Conservation (phyloP, 2,113 vertebrate species). For the Leuciscus idus region DNA sequence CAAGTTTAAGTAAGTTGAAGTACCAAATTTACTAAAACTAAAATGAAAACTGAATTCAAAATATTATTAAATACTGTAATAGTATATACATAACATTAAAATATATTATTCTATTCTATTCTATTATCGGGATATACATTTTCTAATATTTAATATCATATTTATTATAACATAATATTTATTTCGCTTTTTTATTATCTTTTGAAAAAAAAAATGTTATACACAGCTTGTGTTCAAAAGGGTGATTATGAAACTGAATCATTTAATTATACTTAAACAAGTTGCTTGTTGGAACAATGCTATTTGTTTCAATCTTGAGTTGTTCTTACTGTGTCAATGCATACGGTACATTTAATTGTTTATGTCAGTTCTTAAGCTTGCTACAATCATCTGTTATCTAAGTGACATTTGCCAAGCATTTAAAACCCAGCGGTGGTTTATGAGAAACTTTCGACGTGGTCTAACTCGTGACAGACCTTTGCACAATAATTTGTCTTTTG, state of each 20-base stretch:
- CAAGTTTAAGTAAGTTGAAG: no score
- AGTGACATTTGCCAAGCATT: neutral
- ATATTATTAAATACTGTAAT: neutral
- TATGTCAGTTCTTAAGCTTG: neutral
- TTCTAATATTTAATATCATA: neutral
- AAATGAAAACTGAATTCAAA: no score
- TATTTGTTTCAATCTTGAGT: neutral
- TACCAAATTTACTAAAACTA: no score
- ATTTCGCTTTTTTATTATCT: neutral
- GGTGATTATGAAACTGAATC: neutral
- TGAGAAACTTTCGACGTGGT: neutral
- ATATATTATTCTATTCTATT: no score
- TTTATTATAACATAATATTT: neutral
- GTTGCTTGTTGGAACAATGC: neutral
- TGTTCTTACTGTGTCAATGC: neutral
- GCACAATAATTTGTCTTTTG: neutral
- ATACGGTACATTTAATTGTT: neutral
- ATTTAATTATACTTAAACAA: neutral
- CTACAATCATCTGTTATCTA: neutral
- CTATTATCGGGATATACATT: neutral
- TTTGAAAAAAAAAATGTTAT: no score
- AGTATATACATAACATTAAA: neutral
- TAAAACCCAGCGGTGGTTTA: neutral
- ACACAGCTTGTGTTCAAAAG: neutral
- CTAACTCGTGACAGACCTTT: conserved; percentile 22